Conservation (phyloP, 2,888 invertebrate genomes). For the Morpho helenor region DNA sequence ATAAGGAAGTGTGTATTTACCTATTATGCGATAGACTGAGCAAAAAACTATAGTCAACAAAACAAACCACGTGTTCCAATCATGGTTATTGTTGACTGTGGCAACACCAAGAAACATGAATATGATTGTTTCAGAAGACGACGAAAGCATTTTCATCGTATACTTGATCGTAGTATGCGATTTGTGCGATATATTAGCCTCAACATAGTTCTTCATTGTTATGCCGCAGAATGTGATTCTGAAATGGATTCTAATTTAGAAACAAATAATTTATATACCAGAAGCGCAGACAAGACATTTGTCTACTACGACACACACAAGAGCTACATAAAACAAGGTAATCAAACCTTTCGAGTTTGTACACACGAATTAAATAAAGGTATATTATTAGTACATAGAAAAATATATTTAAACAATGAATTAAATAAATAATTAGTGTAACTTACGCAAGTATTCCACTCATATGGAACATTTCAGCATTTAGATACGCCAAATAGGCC, state of each 20-base stretch:
- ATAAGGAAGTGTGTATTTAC: conserved; percentile 73
- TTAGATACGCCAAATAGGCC: conserved; percentile 97
- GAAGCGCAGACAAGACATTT: too few relatives aligned
- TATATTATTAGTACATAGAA: too few relatives aligned
- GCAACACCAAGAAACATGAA: conserved; percentile 99
- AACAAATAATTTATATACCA: too few relatives aligned
- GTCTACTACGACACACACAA: too few relatives aligned
- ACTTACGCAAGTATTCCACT: conserved; percentile 99
- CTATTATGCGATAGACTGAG: conserved; percentile 93
- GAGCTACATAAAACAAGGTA: too few relatives aligned
- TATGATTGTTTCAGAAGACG: conserved; percentile 98
- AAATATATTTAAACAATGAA: background rate
- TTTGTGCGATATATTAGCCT: conserved; percentile 97
- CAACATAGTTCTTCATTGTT: conserved; percentile 99
- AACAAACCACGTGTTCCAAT: conserved; percentile 98
- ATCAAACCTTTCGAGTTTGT: too few relatives aligned
- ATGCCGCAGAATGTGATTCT: conserved; percentile 99
- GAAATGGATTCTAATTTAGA: conserved; percentile 40
- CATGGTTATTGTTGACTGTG: conserved; percentile 95
- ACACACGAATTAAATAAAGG: too few relatives aligned
- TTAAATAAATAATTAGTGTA: background rate
- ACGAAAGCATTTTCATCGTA: conserved; percentile 99
- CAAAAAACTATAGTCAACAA: conserved; percentile 95
- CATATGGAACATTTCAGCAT: conserved; percentile 99
- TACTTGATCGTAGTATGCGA: conserved; percentile 99